A percentile compares a stretch with the other conserved stretches of the same genome.
These are phyloP conservation scores for Drosophila basisetae DNA, from an alignment of 2,888 invertebrate genomes.

Conservation along the genomic window DNA sequence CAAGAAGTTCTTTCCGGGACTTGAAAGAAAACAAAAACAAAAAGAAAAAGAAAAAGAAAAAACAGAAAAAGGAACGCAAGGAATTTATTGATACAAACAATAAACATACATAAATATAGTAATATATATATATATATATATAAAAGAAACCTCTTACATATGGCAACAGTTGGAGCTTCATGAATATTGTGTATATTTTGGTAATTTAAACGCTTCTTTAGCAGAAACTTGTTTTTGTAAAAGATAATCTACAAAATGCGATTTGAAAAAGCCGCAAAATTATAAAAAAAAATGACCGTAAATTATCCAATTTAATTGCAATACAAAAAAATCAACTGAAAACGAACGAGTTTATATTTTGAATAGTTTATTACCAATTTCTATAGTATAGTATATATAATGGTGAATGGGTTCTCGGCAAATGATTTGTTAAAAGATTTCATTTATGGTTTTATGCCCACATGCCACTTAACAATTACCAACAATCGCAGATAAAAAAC, in stretches of 20 bases:
- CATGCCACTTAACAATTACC: constrained; percentile 80
- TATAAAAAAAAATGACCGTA: constrained; percentile 27
- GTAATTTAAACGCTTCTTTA: constrained; percentile 58
- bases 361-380: constrained; percentile 16
- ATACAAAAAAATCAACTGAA: constrained; percentile 33
- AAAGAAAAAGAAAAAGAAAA: too few species aligned
- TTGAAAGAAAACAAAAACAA: constrained; percentile 54
- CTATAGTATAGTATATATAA: constrained; percentile 1
- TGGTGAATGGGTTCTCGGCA: constrained; percentile 22
- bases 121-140: constrained; percentile 21
- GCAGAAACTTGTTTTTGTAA: constrained; percentile 69
- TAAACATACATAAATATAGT: neutral
- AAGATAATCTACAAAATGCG: constrained; percentile 61
- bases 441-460: constrained; percentile 75
- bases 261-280: constrained; percentile 61
- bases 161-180: constrained; percentile 53
- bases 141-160: constrained; percentile 61
- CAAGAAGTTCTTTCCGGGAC: constrained; percentile 40
- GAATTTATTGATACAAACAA: constrained; percentile 52
- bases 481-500: constrained; percentile 63
- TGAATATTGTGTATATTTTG: constrained; percentile 26
- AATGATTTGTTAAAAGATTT: constrained; percentile 77
- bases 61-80: constrained; percentile 57
- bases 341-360: constrained; percentile 9
- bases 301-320: constrained; percentile 36